Evolutionary conservation across 1,140 invertebrate genomes (phyloP), one percentile per base, ranked within the genome.

Genomic region (Spodoptera frugiperda): DNA sequence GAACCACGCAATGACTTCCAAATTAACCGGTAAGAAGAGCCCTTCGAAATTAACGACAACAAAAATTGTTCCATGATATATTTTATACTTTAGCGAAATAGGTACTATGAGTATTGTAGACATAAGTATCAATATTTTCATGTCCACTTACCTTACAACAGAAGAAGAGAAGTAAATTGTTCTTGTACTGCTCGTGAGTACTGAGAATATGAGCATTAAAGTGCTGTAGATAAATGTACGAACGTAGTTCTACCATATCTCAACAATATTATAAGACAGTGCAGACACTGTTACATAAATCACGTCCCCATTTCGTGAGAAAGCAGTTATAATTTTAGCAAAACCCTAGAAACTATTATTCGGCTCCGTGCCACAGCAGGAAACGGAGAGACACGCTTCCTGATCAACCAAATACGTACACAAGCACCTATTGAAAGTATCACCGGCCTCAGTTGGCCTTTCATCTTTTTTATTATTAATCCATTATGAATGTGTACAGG

Each of bases 381-480:
- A 80, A 79, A 81, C 46, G 76, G 54, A 78, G 68, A 72, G 76
- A 74, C 57, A 70, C 49, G 80, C 79, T 87, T 86, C 86, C 86
- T 82, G 83, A 78, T 82, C 75, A 55, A 59, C 78, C 80, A 78
- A 84, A 81, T 84, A 79, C 68, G 77, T 79, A 59, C 46, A 73
- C 71, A 73, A 73, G 55, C 54, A 63, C 71, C 63, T 78, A 76
- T 79, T 79, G 78, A 79, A 79, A 76, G 73, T 76, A 79, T 71
- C 48, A 30, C 17, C 44, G 77, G 68, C 53, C 49, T 73, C 78
- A 80, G 61, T 78, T 83, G 82, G 83, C 84, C 82, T 84, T 80
- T 84, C 79, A 78, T 82, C 78, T 82, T 82, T 82, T 78, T 85
- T 78, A 85, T 79, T 82, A 78, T 81, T 77, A 83, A 83, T 82